phyloP scores from a whole-genome alignment of 2,888 invertebrate species.

The Timandra comae region DNA sequence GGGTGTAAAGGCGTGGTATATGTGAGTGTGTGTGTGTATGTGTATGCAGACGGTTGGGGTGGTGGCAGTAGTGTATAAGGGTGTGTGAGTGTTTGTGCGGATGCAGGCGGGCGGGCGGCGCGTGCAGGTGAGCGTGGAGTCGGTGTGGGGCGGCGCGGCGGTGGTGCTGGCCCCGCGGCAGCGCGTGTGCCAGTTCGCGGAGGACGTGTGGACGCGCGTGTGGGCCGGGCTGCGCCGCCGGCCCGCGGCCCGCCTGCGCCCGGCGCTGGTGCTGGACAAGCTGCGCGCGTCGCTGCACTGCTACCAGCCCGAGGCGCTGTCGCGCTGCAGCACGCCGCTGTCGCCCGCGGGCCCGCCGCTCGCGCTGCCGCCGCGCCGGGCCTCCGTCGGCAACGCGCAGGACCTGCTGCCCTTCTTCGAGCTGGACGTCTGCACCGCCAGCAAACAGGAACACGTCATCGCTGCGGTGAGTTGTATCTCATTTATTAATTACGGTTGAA shows the following conservation, averaged over 20 bases:
- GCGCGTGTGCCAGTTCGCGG: conserved; percentile 86
- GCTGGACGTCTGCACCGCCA: conserved; percentile 89
- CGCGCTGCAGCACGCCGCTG: conserved; percentile 89
- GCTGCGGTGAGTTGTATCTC: conserved; percentile 80
- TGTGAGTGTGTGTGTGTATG: not conserved
- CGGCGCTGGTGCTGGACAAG: conserved; percentile 85
- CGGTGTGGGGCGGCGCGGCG: conserved; percentile 87
- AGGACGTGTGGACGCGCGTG: conserved; percentile 88
- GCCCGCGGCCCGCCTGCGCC: conserved; percentile 77
- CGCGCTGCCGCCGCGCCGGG: conserved; percentile 54
- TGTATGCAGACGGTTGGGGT: no score
- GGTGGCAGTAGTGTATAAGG: no score
- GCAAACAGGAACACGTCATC: conserved; percentile 91
- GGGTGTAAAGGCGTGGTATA: no score
- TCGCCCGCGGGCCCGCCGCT: conserved; percentile 77
- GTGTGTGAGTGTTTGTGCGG: not conserved
- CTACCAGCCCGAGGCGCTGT: conserved; percentile 91
- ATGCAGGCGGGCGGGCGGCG: conserved; percentile 65
- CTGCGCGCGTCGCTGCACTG: conserved; percentile 87
- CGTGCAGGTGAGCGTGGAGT: conserved; percentile 83
- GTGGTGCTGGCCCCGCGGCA: conserved; percentile 90
- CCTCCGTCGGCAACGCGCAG: conserved; percentile 47
- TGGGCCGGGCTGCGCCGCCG: conserved; percentile 81
- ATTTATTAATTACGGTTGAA: no score
- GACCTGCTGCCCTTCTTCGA: conserved; percentile 87